Conservation (phyloP, 2,113 vertebrate species). For the Tragelaphus imberbis region DNA sequence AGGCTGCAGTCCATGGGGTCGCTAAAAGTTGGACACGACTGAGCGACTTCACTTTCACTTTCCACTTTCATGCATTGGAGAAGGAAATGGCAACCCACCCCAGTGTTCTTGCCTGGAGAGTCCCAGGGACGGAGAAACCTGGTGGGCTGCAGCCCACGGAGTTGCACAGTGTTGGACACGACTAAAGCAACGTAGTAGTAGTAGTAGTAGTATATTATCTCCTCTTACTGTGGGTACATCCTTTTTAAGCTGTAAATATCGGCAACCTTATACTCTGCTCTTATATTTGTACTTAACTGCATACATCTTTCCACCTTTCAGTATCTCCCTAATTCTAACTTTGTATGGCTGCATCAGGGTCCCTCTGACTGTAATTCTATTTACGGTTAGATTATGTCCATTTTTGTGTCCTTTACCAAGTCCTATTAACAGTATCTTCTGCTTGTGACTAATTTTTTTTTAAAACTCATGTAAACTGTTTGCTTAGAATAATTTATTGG, state of each 20-base stretch:
- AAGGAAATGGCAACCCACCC: too few species aligned
- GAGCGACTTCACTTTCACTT: too few species aligned
- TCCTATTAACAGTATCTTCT: not conserved
- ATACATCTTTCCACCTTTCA: not conserved
- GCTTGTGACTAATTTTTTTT: not conserved
- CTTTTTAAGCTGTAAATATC: not conserved
- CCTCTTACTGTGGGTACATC: fast-evolving
- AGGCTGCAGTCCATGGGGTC: too few species aligned
- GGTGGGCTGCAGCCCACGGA: too few species aligned
- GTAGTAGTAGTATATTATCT: too few species aligned
- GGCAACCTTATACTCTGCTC: not conserved
- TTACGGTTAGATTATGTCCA: not conserved
- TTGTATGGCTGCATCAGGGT: not conserved
- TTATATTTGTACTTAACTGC: not conserved
- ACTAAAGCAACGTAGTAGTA: too few species aligned
- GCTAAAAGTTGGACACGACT: too few species aligned
- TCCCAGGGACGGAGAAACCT: too few species aligned
- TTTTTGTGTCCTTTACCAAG: not conserved
- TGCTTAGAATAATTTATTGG: not conserved
- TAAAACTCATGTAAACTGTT: not conserved
- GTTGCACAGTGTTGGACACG: too few species aligned
- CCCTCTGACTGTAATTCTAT: not conserved
- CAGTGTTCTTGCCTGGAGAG: too few species aligned
- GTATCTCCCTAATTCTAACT: not conserved
- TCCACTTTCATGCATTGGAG: too few species aligned